Evolutionary conservation across 2,797 vertebrate species (phyloP), one percentile per base, ranked within the genome.

Genomic region (Labeo calbasu): DNA sequence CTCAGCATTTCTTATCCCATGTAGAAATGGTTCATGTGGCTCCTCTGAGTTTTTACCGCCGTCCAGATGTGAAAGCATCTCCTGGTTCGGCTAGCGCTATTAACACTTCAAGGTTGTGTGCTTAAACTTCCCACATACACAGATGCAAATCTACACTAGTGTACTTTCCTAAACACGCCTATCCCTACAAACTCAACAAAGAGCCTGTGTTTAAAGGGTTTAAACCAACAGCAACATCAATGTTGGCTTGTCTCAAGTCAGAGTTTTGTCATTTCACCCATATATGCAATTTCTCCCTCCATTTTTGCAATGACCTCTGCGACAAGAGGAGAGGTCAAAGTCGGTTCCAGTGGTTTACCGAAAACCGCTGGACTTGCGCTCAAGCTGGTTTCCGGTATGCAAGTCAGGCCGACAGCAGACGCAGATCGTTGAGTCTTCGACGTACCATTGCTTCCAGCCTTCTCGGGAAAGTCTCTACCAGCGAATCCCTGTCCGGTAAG

Each of bases 261-360:
- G 90, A 98, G 95, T 94, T 94, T 96, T 86, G 96, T 98, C 91
- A 96, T 93, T 91, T 97, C 96, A 2, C 92, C 91, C 85, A 91
- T 89, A 77, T 94, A 94, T 43, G 94, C 93, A 57, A 90, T 78
- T 1, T 70, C 43, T 83, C 88, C 89, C 82, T 88, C 88, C 78
- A 85, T 89, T 75, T 87, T 89, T 43, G 48, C 21, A 32, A 88
- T 88, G 88, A 84, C 90, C 79, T 78, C 86, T 71, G 90, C 23
- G 75, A 57, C 65, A 0, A 85, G 59, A 53, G 85, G 63, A 53
- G 89, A 79, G 65, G 92, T 83, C 71, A 86, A 69, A 76, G 57
- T 81, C 40, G 86, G 83, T 5, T 65, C 78, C 28, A 70, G 69
- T 40, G 72, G 83, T 76, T 77, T 83, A 73, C 28, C 32, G 12